Evolutionary conservation across 2,888 invertebrate genomes (phyloP).

Genomic region (Neoascia interrupta): DNA sequence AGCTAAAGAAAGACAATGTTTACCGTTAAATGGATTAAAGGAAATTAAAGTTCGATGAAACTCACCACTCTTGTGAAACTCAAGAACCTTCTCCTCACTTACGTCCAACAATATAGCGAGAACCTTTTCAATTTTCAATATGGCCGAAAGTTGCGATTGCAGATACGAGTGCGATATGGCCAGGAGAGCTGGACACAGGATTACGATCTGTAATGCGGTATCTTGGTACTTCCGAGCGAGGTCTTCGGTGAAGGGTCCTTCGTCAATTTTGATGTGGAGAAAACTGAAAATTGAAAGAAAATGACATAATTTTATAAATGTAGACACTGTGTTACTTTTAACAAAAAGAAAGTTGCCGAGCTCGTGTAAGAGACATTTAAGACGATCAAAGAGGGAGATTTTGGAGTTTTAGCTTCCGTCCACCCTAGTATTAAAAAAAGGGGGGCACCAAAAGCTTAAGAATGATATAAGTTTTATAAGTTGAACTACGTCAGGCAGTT

Average conservation of each 20-base stretch:
- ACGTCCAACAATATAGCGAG: constrained; percentile 91
- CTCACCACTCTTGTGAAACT: constrained; percentile 85
- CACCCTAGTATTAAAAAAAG: too few species aligned
- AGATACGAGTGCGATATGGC: constrained; percentile 79
- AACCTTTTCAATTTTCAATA: constrained; percentile 84
- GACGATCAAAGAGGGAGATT: too few species aligned
- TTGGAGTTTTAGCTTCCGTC: too few species aligned
- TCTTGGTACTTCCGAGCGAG: constrained; percentile 81
- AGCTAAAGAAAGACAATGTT: constrained; percentile 76
- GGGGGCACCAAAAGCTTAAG: too few species aligned
- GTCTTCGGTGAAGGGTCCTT: constrained; percentile 81
- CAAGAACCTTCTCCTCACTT: constrained; percentile 85
- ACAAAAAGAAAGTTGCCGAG: too few species aligned
- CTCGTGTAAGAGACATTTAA: not conserved
- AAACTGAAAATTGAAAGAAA: constrained; percentile 82
- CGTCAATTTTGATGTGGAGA: constrained; percentile 87
- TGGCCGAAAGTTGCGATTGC: constrained; percentile 77
- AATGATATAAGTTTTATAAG: too few species aligned
- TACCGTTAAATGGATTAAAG: not conserved
- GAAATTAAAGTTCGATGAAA: not conserved
- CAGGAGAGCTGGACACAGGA: constrained; percentile 88
- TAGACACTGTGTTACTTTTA: too few species aligned
- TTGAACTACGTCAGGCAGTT: too few species aligned
- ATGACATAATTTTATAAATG: not conserved
- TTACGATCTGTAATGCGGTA: constrained; percentile 89